Base-by-base conservation (phyloP, 2,113 vertebrate genomes). In the Arothron firmamentum region DNA sequence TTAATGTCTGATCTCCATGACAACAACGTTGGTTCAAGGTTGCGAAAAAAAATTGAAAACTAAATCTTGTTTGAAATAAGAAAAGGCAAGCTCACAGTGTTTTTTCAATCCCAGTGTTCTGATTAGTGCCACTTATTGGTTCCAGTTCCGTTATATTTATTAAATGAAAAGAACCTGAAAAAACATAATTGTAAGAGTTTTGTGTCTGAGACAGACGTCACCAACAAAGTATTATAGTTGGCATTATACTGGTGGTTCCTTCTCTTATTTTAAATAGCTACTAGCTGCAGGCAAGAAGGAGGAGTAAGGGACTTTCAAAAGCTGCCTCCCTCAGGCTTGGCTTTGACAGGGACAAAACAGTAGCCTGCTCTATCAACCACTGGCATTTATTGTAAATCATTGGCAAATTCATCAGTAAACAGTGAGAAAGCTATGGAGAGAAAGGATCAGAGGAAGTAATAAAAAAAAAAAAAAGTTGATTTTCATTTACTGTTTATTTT, bases 361-460 rank as follows among this genome's bases (percentile, higher is more conserved):
- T 85, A 82, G 75, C 88, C 85, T 80, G 88, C 87, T 82, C 84
- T 66, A 82, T 81, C 89, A 90, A 88, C 87, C 78, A 83, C 88
- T 85, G 90, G 92, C 92, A 90, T 92, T 92, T 92, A 90, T 92
- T 90, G 94, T 95, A 95, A 94, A 95, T 96, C 94, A 94, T 90
- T 89, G 90, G 86, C 89, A 92, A 92, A 94, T 93, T 94, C 88
- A 93, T 92, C 88, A 93, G 67, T 86, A 62, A 80, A 82, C 88
- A 71, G 68, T 18, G 51, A 62, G 57, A 73, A 31, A 69, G 56
- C 28, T 16, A 21, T 3, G 31, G 23, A 47, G 41, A 66, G 50
- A 52, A 55, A 46, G 58, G 58, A 8, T 38, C 53, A 50, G 19
- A 38, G 58, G 53, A 56, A 45, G 55, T n/a, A 57, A 72, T 54